A percentile compares a stretch with the other conserved stretches of the same genome.
Evolutionary conservation across 2,797 vertebrate species (phyloP).

Genomic region (Hydrocynus forskahlii): DNA sequence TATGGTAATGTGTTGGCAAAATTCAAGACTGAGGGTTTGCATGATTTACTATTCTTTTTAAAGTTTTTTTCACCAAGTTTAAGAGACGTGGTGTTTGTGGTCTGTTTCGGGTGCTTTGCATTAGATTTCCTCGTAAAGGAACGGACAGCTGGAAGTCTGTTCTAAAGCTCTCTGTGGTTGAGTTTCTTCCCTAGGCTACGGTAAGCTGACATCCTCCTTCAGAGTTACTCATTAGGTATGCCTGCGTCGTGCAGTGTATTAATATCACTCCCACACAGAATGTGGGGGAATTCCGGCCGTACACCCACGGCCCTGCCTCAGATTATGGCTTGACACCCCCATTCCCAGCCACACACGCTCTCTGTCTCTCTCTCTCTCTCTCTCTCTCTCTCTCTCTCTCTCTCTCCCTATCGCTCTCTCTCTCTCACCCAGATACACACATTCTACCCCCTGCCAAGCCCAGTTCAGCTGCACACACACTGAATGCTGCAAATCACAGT

Average conservation of each 20-base stretch:
- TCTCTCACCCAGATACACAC: constrained; percentile 52
- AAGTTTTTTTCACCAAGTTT: not conserved
- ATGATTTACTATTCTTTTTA: not conserved
- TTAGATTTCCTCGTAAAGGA: not conserved
- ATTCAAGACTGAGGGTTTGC: no score
- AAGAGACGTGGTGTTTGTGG: not conserved
- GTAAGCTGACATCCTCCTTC: constrained; percentile 59
- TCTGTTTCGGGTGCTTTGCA: constrained; percentile 12
- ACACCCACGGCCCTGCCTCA: constrained; percentile 75
- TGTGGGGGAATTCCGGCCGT: constrained; percentile 90
- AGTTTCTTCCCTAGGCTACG: constrained; percentile 43
- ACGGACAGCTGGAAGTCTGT: constrained; percentile 4
- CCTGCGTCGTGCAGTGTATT: constrained; percentile 76
- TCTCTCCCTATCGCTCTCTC: no score
- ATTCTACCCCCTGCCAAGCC: constrained; percentile 66
- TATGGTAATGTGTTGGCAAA: no score
- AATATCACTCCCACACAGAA: constrained; percentile 73
- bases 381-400: constrained; percentile 45
- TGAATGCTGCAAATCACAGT: constrained; percentile 77
- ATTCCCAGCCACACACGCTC: constrained; percentile 63
- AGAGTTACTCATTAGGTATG: constrained; percentile 75
- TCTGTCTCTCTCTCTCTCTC: constrained; percentile 57
- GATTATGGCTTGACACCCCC: constrained; percentile 73
- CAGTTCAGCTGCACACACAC: constrained; percentile 87
- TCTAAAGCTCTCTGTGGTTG: constrained; percentile 37